Conservation (phyloP, 2,888 invertebrate genomes). For the Phanerotoma sp. region DNA sequence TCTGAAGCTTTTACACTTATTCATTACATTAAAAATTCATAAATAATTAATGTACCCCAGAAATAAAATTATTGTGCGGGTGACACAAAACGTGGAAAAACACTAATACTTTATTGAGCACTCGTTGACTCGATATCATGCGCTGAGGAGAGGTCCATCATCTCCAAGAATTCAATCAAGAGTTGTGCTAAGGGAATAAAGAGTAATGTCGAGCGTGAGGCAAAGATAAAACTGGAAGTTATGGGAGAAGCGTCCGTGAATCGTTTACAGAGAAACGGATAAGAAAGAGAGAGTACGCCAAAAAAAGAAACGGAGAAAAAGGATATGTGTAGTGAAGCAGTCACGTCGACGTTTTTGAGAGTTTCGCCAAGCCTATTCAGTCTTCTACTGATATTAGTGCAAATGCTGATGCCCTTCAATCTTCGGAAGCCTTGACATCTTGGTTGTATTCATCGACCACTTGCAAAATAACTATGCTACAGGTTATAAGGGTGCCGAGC, state of each 20-base stretch:
- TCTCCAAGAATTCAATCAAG: constrained; percentile 3
- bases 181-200: background rate
- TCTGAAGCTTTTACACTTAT: too few relatives aligned
- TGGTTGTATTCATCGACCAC: constrained; percentile 2
- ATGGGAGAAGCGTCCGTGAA: too few relatives aligned
- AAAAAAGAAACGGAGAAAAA: background rate
- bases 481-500: constrained; percentile 12
- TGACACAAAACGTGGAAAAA: too few relatives aligned
- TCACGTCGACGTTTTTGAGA: constrained; percentile 3
- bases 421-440: background rate
- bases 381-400: too few relatives aligned
- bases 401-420: background rate
- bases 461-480: constrained; percentile 7
- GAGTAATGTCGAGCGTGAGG: background rate
- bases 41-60: too few relatives aligned
- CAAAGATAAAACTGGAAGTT: too few relatives aligned
- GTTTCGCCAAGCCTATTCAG: background rate
- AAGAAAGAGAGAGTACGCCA: background rate
- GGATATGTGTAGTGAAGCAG: background rate
- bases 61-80: too few relatives aligned
- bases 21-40: too few relatives aligned
- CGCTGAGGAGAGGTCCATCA: background rate
- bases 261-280: too few relatives aligned
- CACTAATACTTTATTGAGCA: constrained; percentile 11
- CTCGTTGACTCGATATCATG: background rate